Conservation (phyloP, 2,888 invertebrate genomes). For the Leucoma salicis region DNA sequence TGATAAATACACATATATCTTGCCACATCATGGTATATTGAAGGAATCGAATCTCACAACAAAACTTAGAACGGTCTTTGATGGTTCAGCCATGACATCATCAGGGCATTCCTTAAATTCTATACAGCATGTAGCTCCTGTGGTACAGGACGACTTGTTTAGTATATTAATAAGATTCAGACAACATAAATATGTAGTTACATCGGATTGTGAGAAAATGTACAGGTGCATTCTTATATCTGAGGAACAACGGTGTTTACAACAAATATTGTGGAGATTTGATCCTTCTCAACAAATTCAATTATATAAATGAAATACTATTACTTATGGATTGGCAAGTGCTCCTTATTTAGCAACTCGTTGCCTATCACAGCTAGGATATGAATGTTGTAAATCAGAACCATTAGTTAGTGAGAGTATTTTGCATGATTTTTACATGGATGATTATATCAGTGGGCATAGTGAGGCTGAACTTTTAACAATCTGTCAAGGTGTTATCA, state of each 20-base stretch:
- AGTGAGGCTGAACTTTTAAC: too few relatives aligned
- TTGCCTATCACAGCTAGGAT: conserved; percentile 1
- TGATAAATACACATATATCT: too few relatives aligned
- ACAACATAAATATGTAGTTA: background rate
- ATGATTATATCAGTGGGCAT: background rate
- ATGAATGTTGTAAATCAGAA: conserved; percentile 1
- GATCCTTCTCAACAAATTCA: background rate
- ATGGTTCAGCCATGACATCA: too few relatives aligned
- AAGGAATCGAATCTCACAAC: too few relatives aligned
- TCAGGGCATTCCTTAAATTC: too few relatives aligned
- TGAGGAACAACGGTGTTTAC: background rate
- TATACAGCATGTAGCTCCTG: too few relatives aligned
- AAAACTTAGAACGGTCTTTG: too few relatives aligned
- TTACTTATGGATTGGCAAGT: background rate
- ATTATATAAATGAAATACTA: background rate
- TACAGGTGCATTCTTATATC: background rate
- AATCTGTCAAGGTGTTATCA: background rate
- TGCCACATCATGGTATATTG: too few relatives aligned
- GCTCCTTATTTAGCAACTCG: conserved; percentile 1
- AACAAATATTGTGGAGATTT: background rate
- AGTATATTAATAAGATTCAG: too few relatives aligned
- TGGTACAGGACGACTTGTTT: too few relatives aligned
- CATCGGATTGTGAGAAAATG: conserved; percentile 8
- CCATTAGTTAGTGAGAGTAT: background rate
- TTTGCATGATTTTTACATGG: conserved; percentile 1